Percentiles rank a stretch among this genome's conserved stretches.
Evolutionary conservation across 2,797 vertebrate species (phyloP).

Genomic region (Vespertilio murinus): DNA sequence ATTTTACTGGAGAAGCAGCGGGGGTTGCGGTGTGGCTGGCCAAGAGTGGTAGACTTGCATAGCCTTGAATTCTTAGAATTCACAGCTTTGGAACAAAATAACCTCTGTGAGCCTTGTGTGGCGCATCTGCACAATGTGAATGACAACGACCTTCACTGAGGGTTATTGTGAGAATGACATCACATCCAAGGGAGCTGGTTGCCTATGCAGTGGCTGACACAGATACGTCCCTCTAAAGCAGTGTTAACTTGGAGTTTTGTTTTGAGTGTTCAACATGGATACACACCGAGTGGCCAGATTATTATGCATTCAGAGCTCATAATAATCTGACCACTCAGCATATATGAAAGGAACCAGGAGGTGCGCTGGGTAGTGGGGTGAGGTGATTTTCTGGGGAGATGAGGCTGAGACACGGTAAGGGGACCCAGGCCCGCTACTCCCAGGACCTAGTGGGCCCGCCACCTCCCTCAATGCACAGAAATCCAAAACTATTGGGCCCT

Average conservation of each 20-base stretch:
- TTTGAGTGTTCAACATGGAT: background rate
- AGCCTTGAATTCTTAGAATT: background rate
- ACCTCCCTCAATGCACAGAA: background rate
- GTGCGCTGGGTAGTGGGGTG: rapidly evolving
- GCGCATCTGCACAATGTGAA: background rate
- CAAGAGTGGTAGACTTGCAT: background rate
- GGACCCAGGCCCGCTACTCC: too few species aligned
- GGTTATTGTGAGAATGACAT: background rate
- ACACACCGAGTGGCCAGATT: background rate
- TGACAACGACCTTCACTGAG: too few species aligned
- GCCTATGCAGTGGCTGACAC: background rate
- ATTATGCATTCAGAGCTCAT: too few species aligned
- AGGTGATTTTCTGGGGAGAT: background rate
- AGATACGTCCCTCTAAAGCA: background rate
- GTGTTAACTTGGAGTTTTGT: background rate
- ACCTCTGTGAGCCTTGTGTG: background rate
- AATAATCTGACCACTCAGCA: too few species aligned
- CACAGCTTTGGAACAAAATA: background rate
- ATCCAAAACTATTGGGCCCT: rapidly evolving
- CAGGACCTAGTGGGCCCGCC: background rate
- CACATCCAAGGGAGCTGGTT: background rate
- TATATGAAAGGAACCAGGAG: background rate
- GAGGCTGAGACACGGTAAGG: too few species aligned
- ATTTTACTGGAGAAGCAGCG: background rate
- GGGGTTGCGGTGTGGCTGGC: background rate